phyloP scores from a whole-genome alignment of 2,797 vertebrate species.

The Cynopterus sphinx region DNA sequence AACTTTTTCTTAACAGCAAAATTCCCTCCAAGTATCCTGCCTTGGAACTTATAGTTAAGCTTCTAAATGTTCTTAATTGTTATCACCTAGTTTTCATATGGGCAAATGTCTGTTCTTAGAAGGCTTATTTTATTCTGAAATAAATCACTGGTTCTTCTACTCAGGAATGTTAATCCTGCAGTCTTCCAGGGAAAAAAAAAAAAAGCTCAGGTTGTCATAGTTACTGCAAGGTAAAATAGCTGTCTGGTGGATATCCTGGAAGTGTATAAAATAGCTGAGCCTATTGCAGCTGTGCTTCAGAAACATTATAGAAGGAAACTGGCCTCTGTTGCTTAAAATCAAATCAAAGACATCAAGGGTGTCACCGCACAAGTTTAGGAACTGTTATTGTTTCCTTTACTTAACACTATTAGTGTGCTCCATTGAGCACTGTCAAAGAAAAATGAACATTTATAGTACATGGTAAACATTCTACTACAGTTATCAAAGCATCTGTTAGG shows the following conservation, averaged over 20 bases:
- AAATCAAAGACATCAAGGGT: constrained; percentile 61
- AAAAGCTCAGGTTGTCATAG: constrained; percentile 9
- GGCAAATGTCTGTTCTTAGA: neutral
- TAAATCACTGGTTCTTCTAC: neutral
- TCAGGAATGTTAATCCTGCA: neutral
- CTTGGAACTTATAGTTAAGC: constrained; percentile 20
- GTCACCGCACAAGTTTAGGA: constrained; percentile 57
- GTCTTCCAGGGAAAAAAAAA: neutral
- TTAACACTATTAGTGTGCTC: constrained; percentile 75
- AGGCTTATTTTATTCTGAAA: neutral
- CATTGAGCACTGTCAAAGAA: constrained; percentile 68
- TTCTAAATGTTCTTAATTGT: neutral
- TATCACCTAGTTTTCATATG: constrained; percentile 28
- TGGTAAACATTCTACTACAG: constrained; percentile 60
- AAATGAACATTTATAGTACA: constrained; percentile 59
- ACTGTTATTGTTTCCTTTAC: constrained; percentile 67
- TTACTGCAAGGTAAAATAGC: neutral
- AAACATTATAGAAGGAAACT: neutral
- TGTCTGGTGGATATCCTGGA: neutral
- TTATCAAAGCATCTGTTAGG: constrained; percentile 25
- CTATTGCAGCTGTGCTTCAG: constrained; percentile 10
- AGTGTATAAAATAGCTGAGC: neutral
- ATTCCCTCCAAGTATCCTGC: neutral
- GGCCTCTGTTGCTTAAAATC: constrained; percentile 60
- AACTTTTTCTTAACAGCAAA: constrained; percentile 13